Percentiles rank a stretch among this genome's conserved stretches.
Conservation (phyloP, 2,797 vertebrate species). For the Crypturellus tataupa region DNA sequence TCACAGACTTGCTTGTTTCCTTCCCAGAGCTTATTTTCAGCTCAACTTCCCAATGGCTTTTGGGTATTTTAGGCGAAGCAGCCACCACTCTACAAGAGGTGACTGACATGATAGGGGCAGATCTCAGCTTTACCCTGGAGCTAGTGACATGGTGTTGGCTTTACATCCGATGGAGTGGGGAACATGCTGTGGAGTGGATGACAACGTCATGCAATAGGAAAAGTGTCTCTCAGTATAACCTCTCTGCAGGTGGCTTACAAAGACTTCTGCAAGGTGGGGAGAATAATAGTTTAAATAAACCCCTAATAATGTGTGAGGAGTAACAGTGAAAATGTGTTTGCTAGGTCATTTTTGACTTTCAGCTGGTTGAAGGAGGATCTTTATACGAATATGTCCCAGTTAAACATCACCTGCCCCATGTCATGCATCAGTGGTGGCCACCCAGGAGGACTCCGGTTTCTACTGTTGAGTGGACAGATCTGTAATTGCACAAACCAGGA, state of each 20-base stretch:
- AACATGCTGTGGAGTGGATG: not conserved
- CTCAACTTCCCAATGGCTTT: not conserved
- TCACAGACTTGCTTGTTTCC: not conserved
- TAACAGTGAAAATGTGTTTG: not conserved
- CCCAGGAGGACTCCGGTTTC: not conserved
- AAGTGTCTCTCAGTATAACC: not conserved
- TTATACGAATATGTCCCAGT: not conserved
- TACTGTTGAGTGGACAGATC: not conserved
- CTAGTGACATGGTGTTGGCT: not conserved
- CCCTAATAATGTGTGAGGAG: not conserved
- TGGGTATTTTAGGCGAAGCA: not conserved
- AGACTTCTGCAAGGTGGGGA: too few relatives aligned
- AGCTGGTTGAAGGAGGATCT: not conserved
- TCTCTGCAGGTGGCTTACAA: not conserved
- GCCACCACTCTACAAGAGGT: not conserved
- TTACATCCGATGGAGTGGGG: too few relatives aligned
- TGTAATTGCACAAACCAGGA: slow-evolving; percentile 10
- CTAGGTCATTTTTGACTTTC: not conserved
- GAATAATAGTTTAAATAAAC: not conserved
- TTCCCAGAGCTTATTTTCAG: not conserved
- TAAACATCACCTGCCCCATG: not conserved
- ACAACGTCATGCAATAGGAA: not conserved
- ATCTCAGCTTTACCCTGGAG: not conserved
- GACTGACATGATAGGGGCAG: not conserved
- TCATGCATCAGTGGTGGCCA: not conserved